Evolutionary conservation across 2,888 invertebrate species (phyloP).

Genomic region (Agonopterix arenella): DNA sequence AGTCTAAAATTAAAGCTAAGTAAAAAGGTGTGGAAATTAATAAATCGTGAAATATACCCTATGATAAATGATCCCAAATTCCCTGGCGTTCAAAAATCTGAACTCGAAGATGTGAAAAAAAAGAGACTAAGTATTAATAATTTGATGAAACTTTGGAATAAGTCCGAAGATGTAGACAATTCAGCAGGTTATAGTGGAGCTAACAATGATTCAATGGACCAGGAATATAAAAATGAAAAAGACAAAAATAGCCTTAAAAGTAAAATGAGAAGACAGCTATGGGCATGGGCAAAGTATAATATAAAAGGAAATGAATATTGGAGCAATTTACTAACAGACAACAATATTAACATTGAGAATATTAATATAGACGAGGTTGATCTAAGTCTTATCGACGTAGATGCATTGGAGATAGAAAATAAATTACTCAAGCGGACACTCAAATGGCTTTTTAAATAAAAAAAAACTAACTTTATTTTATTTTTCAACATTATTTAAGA

Average conservation of each 20-base stretch:
- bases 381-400: conserved; percentile 27
- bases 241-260: conserved; percentile 17
- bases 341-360: conserved; percentile 29
- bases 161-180: neutral
- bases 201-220: neutral
- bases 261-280: conserved; percentile 24
- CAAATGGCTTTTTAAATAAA: conserved; percentile 28
- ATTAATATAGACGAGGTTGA: conserved; percentile 33
- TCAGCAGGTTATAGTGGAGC: neutral
- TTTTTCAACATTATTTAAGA: too few species aligned
- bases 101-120: neutral
- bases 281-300: conserved; percentile 18
- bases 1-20: neutral
- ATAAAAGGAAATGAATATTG: too few species aligned
- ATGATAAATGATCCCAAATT: neutral
- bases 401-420: conserved; percentile 30
- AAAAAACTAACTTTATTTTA: neutral
- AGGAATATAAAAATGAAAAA: neutral
- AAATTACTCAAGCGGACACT: conserved; percentile 26
- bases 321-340: conserved; percentile 12
- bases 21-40: neutral
- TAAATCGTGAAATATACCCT: neutral
- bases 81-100: neutral
- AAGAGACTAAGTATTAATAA: neutral
- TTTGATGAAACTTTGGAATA: neutral